These are phyloP conservation scores for Dascyllus trimaculatus DNA, from an alignment of 2,113 vertebrate genomes.

Conservation along the genomic window DNA sequence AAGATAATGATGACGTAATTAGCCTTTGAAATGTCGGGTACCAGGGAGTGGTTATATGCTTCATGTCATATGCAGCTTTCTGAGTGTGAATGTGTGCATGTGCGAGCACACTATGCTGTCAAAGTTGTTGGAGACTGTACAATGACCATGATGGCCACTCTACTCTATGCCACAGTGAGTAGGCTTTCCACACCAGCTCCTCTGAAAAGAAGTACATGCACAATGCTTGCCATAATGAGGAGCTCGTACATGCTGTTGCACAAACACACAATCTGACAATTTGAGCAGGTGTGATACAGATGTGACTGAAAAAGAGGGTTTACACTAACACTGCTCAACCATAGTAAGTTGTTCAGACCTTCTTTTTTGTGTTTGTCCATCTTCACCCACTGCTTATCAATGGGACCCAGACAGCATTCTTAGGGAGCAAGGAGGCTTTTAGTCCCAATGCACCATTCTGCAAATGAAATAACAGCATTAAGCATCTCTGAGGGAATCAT, in stretches of 20 bases:
- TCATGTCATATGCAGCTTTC: constrained; percentile 42
- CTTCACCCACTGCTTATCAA: constrained; percentile 58
- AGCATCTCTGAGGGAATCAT: background rate
- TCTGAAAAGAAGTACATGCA: constrained; percentile 74
- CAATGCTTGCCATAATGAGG: constrained; percentile 78
- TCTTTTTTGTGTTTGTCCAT: constrained; percentile 44
- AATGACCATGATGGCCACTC: constrained; percentile 62
- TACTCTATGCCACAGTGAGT: constrained; percentile 64
- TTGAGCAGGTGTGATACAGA: constrained; percentile 79
- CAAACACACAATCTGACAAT: constrained; percentile 56
- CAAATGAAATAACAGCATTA: constrained; percentile 12
- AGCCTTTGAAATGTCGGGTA: constrained; percentile 62
- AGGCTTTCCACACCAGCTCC: constrained; percentile 82
- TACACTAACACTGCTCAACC: constrained; percentile 71
- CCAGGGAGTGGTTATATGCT: constrained; percentile 70
- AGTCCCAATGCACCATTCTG: background rate
- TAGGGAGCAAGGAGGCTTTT: constrained; percentile 15
- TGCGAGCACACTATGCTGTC: constrained; percentile 54
- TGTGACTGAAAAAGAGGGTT: constrained; percentile 64
- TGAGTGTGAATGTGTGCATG: constrained; percentile 51
- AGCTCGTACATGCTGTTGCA: constrained; percentile 72
- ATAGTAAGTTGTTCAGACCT: constrained; percentile 57
- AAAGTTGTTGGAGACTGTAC: constrained; percentile 53
- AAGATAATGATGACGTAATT: constrained; percentile 76
- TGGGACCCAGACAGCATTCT: constrained; percentile 44